Percentiles rank a stretch among this genome's conserved stretches.
These are phyloP conservation scores for Apteryx mantelli DNA, from an alignment of 2,113 vertebrate species.

Conservation along the genomic window DNA sequence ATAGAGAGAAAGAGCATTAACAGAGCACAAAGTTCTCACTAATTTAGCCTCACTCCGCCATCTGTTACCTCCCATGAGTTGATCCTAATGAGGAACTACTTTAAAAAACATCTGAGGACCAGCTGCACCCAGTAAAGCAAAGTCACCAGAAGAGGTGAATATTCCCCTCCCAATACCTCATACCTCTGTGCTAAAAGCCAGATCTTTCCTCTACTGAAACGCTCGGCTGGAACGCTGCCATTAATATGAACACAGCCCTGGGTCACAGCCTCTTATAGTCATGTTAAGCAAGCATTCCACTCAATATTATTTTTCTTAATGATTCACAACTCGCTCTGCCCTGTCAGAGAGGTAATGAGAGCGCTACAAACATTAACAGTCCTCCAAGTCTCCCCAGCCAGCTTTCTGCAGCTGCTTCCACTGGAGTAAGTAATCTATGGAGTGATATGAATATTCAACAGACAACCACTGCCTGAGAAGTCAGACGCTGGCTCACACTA, in stretches of 20 bases:
- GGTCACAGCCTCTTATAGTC: background rate
- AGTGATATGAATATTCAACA: background rate
- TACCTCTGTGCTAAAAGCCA: background rate
- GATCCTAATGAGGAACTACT: slow-evolving; percentile 42
- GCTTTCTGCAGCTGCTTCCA: slow-evolving; percentile 7
- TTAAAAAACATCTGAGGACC: slow-evolving; percentile 36
- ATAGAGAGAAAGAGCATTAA: background rate
- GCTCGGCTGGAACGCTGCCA: background rate
- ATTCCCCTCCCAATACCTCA: background rate
- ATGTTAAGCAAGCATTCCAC: background rate
- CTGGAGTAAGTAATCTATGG: background rate
- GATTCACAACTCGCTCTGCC: background rate
- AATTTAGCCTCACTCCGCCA: slow-evolving; percentile 35
- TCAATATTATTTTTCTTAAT: background rate
- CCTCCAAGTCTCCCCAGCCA: background rate
- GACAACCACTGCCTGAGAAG: background rate
- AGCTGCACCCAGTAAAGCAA: slow-evolving; percentile 25
- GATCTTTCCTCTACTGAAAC: background rate
- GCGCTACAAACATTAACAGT: background rate
- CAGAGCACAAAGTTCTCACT: slow-evolving; percentile 2
- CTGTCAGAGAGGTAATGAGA: background rate
- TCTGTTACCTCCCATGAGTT: slow-evolving; percentile 52
- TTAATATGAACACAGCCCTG: background rate
- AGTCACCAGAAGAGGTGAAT: background rate
- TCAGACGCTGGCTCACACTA: background rate